Evolutionary conservation across 2,113 vertebrate genomes (phyloP).

Genomic region (Hylia prasina): DNA sequence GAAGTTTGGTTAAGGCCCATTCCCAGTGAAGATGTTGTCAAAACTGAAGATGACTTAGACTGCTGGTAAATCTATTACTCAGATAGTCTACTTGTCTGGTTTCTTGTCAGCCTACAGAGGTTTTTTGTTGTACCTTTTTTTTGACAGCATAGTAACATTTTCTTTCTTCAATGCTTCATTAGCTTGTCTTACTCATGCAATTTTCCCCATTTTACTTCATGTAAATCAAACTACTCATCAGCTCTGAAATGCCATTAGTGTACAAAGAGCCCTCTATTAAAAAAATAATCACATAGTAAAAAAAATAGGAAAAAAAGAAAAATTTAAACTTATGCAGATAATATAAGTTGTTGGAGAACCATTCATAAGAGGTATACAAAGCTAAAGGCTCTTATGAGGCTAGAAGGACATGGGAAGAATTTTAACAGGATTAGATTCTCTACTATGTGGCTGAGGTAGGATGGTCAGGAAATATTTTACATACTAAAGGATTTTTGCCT

Average conservation of each 20-base stretch:
- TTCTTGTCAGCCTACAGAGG: slow-evolving; percentile 47
- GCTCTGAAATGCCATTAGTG: not conserved
- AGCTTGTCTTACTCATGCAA: slow-evolving; percentile 43
- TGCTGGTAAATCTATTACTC: slow-evolving; percentile 53
- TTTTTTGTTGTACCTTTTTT: not conserved
- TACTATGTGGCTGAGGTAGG: not conserved
- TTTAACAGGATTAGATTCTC: not conserved
- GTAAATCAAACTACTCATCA: slow-evolving; percentile 54
- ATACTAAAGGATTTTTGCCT: not conserved
- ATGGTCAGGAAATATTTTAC: not conserved
- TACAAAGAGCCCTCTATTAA: not conserved
- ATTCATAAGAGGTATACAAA: not conserved
- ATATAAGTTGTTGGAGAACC: not conserved
- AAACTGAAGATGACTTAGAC: slow-evolving; percentile 4
- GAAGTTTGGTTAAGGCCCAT: not conserved
- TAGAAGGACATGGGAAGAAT: not conserved
- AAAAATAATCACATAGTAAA: not conserved
- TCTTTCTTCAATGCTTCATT: slow-evolving; percentile 59
- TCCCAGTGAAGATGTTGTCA: slow-evolving; percentile 19
- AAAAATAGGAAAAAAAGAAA: not conserved
- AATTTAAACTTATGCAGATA: not conserved
- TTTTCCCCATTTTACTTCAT: slow-evolving; percentile 54
- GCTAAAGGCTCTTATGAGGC: not conserved
- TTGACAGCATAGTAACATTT: slow-evolving; percentile 32
- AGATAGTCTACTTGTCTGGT: slow-evolving; percentile 30